A percentile compares a stretch with the other conserved stretches of the same genome.
Conservation (phyloP, 92 coral and sea anemone species). For the Micromussa lordhowensis region DNA sequence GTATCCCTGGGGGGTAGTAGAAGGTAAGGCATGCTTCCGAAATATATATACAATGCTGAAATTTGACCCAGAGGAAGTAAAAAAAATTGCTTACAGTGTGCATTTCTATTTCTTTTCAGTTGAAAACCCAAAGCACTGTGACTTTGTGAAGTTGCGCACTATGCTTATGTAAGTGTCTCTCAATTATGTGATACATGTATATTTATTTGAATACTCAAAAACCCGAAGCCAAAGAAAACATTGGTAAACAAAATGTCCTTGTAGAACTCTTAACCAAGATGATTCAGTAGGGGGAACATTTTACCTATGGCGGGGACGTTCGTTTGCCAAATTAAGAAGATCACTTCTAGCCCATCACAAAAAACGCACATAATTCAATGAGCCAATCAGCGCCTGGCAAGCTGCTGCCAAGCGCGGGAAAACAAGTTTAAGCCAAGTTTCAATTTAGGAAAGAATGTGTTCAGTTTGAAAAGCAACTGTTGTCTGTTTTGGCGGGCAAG, state of each 20-base stretch:
- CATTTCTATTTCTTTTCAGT: constrained; percentile 63
- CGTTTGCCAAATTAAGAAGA: background rate
- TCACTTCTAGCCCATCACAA: background rate
- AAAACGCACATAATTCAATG: background rate
- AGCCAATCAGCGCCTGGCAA: background rate
- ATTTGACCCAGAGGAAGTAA: background rate
- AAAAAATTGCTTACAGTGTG: background rate
- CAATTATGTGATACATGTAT: no score
- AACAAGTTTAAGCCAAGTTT: background rate
- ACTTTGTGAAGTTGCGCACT: constrained; percentile 90
- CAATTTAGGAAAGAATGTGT: no score
- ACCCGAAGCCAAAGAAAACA: no score
- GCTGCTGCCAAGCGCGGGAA: background rate
- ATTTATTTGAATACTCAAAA: no score
- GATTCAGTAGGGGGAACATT: background rate
- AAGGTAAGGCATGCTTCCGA: constrained; percentile 66
- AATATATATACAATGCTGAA: background rate
- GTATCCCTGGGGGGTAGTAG: constrained; percentile 99
- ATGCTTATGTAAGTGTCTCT: constrained; percentile 88
- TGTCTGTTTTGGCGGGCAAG: no score
- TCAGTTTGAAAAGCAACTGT: no score
- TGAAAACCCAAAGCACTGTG: constrained; percentile 99
- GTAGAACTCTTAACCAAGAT: no score
- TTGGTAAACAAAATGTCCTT: no score
- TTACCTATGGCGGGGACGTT: background rate